A percentile compares a stretch with the other conserved stretches of the same genome.
Evolutionary conservation across 2,797 vertebrate genomes (phyloP).

Genomic region (Amniataba percoides): DNA sequence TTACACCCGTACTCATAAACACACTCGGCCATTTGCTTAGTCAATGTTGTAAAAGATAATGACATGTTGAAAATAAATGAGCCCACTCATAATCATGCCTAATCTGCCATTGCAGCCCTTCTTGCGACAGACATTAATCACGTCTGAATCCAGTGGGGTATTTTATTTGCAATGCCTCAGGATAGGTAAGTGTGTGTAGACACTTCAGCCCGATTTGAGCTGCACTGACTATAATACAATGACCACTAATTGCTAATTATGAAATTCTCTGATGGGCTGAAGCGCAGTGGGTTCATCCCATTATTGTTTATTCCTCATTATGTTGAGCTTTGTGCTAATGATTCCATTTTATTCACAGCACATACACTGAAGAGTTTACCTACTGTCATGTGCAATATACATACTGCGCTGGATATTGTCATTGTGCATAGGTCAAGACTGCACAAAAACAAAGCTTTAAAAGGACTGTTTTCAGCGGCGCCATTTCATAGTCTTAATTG

Average conservation of each 20-base stretch:
- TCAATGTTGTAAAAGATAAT: conserved; percentile 83
- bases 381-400: conserved; percentile 44
- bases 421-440: conserved; percentile 66
- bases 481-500: conserved; percentile 78
- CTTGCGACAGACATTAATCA: conserved; percentile 84
- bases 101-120: conserved; percentile 85
- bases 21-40: conserved; percentile 75
- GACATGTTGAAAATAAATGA: conserved; percentile 87
- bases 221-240: conserved; percentile 73
- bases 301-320: conserved; percentile 81
- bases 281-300: conserved; percentile 63
- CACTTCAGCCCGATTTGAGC: conserved; percentile 74
- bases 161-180: conserved; percentile 74
- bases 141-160: conserved; percentile 73
- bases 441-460: conserved; percentile 73
- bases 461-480: conserved; percentile 65
- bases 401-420: conserved; percentile 50
- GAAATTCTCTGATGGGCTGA: conserved; percentile 72
- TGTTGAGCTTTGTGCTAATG: conserved; percentile 67
- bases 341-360: conserved; percentile 72
- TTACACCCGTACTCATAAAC: conserved; percentile 59
- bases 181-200: conserved; percentile 70
- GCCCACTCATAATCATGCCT: conserved; percentile 81
- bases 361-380: conserved; percentile 56
- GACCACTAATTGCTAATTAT: conserved; percentile 82